Evolutionary conservation across 2,888 invertebrate genomes (phyloP), one percentile per base, ranked within the genome.

Genomic region (Cephus sareptanus): DNA sequence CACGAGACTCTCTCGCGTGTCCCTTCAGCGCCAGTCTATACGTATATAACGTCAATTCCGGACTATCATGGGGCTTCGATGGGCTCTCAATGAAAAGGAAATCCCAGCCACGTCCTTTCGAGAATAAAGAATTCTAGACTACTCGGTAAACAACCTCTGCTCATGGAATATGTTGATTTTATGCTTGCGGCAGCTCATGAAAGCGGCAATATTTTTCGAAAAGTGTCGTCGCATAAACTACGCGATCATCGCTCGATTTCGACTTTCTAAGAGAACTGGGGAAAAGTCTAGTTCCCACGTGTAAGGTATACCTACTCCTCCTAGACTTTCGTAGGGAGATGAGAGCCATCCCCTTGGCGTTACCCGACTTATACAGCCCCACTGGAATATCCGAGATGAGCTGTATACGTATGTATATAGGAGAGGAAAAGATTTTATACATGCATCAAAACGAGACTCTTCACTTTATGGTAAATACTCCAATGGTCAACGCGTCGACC

Each of bases 211-310:
- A 81, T 84, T 83, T 80, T 79, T 79, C 56, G 80, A 83, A 82
- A 84, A 81, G 77, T 79, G 77, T 79, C 83, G 78, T 76, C 75
- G 78, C 77, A 69, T 83, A 80, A 83, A 81, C 76, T 77, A 74
- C 78, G 77, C 79, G 81, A 83, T 80, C 80, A 79, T 76, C 80
- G 80, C 82, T 81, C 83, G 79, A 83, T 83, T 80, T 83, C 79
- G 80, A 79, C 79, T 81, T 83, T 78, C 77, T 79, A 79, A 79
- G 79, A 73, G 74, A 9, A 11, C 34, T 23, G 3, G 30, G 71
- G 15, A 3, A 15, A 9, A 9, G 9, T 56, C 56, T 56, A 56
- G 56, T 56, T 23, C 56, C 56, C 56, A 56, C 56, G 23, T 15
- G 40, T 15, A 15, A 40, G 40, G 0, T 35, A 34, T 37, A 15